Evolutionary conservation across 2,888 invertebrate species (phyloP).

Genomic region (Drosophila suboccidentalis): DNA sequence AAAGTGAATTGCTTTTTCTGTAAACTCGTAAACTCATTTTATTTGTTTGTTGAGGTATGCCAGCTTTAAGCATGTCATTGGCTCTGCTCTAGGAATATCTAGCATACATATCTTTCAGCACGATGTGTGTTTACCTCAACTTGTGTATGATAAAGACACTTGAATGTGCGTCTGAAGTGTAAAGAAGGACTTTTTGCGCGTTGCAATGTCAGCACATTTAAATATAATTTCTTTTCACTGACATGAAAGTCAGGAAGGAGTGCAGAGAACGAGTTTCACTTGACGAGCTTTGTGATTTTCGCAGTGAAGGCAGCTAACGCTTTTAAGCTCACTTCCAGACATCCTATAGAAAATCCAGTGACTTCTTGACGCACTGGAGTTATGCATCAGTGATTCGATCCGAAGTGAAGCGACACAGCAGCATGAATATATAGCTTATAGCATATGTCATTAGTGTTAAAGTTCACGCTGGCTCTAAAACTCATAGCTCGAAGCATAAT

Average conservation of each 20-base stretch:
- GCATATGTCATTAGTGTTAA: constrained; percentile 17
- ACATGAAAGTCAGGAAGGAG: constrained; percentile 5
- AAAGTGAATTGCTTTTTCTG: neutral
- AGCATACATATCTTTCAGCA: constrained; percentile 6
- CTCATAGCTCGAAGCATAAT: neutral
- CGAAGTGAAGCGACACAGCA: constrained; percentile 9
- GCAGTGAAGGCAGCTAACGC: constrained; percentile 14
- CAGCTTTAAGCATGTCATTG: constrained; percentile 32
- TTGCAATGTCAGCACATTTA: constrained; percentile 38
- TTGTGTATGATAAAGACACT: constrained; percentile 8
- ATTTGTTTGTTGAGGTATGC: constrained; percentile 54
- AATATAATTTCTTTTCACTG: constrained; percentile 37
- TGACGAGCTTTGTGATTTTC: constrained; percentile 31
- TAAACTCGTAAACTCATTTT: constrained; percentile 39
- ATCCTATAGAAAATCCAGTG: constrained; percentile 5
- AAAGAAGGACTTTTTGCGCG: constrained; percentile 11
- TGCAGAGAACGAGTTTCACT: constrained; percentile 10
- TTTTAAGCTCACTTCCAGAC: constrained; percentile 35
- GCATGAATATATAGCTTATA: constrained; percentile 1
- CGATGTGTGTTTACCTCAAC: constrained; percentile 23
- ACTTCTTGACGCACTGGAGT: constrained; percentile 18
- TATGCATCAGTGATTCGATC: constrained; percentile 24
- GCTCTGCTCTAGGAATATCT: neutral
- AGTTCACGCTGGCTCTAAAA: constrained; percentile 7
- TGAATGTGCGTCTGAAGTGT: constrained; percentile 18